Percentiles rank a stretch among this genome's conserved stretches.
Evolutionary conservation across 1,140 invertebrate genomes (phyloP).

Genomic region (Homalodisca vitripennis): DNA sequence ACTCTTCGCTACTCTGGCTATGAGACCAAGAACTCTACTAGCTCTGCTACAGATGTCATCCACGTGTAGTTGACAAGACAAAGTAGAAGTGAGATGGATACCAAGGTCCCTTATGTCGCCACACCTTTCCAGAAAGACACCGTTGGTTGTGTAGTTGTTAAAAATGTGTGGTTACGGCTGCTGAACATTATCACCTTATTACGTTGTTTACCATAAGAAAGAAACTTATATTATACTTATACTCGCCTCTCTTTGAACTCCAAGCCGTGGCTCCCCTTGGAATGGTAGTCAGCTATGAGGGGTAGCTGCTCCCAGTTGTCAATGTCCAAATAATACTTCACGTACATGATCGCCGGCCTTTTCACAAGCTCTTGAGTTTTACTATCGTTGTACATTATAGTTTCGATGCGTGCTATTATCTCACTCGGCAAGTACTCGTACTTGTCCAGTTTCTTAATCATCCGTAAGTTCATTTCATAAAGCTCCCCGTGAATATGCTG

Average conservation of each 20-base stretch:
- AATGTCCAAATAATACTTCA: background rate
- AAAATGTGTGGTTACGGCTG: too few relatives aligned
- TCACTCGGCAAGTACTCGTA: conserved; percentile 5
- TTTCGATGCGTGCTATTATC: background rate
- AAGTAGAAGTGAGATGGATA: too few relatives aligned
- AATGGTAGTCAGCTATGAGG: background rate
- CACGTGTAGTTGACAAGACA: too few relatives aligned
- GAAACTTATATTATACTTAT: too few relatives aligned
- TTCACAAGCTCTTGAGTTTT: background rate
- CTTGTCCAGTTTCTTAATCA: conserved; percentile 8
- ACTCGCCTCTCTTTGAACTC: background rate
- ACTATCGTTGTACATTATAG: conserved; percentile 2
- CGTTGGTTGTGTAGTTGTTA: too few relatives aligned
- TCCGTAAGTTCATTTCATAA: background rate
- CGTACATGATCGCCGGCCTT: background rate
- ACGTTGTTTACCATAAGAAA: too few relatives aligned
- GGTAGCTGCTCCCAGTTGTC: background rate
- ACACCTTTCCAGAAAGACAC: too few relatives aligned
- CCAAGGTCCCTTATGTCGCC: too few relatives aligned
- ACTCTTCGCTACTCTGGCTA: too few relatives aligned
- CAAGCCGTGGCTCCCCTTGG: background rate
- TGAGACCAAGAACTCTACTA: too few relatives aligned
- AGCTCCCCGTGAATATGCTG: conserved; percentile 5
- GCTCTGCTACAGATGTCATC: too few relatives aligned
- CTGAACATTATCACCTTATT: too few relatives aligned